These are phyloP conservation scores for Lerista edwardsae DNA, from an alignment of 2,797 vertebrate genomes.

Conservation along the genomic window DNA sequence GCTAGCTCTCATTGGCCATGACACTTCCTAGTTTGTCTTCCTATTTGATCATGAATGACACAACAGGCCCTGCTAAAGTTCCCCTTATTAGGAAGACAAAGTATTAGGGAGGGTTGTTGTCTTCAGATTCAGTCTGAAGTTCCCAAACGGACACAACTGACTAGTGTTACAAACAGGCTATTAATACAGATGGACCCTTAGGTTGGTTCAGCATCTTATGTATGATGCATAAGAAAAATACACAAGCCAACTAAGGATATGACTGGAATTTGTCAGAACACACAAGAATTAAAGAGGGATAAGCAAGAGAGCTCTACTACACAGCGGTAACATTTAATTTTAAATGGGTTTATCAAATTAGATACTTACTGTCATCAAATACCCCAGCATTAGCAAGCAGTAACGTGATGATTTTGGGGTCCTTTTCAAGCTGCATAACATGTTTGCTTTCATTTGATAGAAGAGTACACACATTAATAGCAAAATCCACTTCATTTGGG, in stretches of 20 bases:
- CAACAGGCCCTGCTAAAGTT: no score
- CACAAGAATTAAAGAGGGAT: background rate
- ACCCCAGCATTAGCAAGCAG: constrained; percentile 97
- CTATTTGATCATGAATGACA: no score
- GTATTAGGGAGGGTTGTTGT: background rate
- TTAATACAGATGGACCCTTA: background rate
- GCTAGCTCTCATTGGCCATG: no score
- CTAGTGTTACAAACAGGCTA: background rate
- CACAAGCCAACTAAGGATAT: background rate
- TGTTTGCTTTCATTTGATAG: constrained; percentile 99
- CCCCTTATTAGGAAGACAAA: background rate
- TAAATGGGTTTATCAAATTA: constrained; percentile 23
- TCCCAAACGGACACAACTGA: background rate
- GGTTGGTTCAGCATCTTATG: background rate
- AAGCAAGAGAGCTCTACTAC: background rate
- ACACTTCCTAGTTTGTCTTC: no score
- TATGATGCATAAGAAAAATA: background rate
- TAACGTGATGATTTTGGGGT: constrained; percentile 97
- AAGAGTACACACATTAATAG: constrained; percentile 98
- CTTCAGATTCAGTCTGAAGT: background rate
- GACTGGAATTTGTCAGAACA: background rate
- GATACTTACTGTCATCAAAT: constrained; percentile 95
- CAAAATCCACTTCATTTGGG: constrained; percentile 99
- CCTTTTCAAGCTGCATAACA: constrained; percentile 99
- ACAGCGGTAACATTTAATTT: constrained; percentile 2